Conservation (phyloP, 2,113 vertebrate species). For the Alectura lathami region DNA sequence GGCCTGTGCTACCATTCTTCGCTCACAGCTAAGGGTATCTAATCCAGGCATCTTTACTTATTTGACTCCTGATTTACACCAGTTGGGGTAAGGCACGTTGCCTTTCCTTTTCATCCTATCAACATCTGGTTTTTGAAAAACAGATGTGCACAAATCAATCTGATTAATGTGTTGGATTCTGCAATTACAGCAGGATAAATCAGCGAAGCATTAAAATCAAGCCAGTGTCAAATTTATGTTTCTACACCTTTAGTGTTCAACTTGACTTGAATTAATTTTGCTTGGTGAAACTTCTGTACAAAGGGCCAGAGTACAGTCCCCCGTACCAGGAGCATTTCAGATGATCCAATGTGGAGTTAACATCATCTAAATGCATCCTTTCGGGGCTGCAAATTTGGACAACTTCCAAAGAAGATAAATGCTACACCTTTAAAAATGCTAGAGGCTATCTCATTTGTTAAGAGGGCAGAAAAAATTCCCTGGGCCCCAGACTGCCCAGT, state of each 20-base stretch:
- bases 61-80: slow-evolving; percentile 5
- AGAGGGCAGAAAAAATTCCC: neutral
- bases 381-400: neutral
- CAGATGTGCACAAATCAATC: slow-evolving; percentile 60
- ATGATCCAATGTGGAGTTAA: neutral
- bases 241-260: neutral
- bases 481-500: fast-evolving
- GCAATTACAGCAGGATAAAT: slow-evolving; percentile 51
- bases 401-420: neutral
- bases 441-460: neutral
- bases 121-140: slow-evolving; percentile 46
- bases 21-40: neutral
- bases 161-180: slow-evolving; percentile 66
- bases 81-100: neutral
- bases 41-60: neutral
- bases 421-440: neutral
- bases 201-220: neutral
- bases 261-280: neutral
- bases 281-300: neutral
- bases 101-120: slow-evolving; percentile 1
- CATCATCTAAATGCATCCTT: neutral
- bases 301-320: neutral
- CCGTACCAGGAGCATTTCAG: neutral
- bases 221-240: neutral
- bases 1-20: neutral